Percentiles rank a stretch among this genome's conserved stretches.
These are phyloP conservation scores for Rutpela maculata DNA, from an alignment of 2,888 invertebrate species.

Conservation along the genomic window DNA sequence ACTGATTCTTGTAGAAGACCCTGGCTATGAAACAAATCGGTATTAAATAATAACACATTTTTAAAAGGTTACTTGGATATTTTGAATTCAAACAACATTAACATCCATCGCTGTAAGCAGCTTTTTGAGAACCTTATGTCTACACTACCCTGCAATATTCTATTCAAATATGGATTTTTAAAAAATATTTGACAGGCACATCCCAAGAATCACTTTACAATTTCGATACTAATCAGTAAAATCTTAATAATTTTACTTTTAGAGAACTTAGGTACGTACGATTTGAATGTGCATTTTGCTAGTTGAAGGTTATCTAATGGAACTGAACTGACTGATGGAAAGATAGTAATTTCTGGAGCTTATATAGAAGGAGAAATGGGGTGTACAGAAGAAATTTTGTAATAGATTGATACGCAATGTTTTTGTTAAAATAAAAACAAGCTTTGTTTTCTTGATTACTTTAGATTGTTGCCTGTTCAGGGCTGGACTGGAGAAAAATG, in stretches of 20 bases:
- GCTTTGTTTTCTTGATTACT: not conserved
- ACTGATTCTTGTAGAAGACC: no score
- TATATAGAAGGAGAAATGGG: constrained; percentile 26
- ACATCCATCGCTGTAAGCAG: no score
- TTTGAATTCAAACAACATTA: no score
- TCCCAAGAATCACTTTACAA: no score
- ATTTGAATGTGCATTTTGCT: constrained; percentile 17
- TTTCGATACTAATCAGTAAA: no score
- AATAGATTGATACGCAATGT: constrained; percentile 23
- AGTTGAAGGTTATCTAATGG: not conserved
- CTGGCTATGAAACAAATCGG: no score
- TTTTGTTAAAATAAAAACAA: not conserved
- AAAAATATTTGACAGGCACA: no score
- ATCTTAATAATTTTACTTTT: not conserved
- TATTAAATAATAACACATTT: no score
- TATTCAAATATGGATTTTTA: no score
- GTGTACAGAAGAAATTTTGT: constrained; percentile 10
- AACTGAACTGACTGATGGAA: constrained; percentile 14
- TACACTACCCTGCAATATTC: no score
- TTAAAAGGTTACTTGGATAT: no score
- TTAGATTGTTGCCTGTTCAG: not conserved
- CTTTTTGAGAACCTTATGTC: no score
- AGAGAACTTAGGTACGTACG: not conserved
- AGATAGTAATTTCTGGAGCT: constrained; percentile 5
- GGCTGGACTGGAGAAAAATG: not conserved